Evolutionary conservation across 2,797 vertebrate species (phyloP).

Genomic region (Hydrocynus forskahlii): DNA sequence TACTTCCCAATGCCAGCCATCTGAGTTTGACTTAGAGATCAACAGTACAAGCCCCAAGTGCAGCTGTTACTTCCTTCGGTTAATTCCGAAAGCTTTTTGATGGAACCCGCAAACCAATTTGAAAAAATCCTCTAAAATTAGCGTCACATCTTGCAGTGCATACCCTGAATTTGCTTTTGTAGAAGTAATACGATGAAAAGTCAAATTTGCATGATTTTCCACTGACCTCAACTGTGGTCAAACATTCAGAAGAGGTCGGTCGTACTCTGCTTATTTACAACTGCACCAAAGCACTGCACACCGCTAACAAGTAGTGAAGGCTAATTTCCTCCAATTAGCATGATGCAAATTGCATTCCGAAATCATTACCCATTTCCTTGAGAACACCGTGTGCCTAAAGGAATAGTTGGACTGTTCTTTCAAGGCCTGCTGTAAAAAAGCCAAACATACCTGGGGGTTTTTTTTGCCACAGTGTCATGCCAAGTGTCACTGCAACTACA

Average conservation of each 20-base stretch:
- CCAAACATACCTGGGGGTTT: no score
- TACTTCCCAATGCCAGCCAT: conserved; percentile 1
- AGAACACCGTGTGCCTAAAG: not conserved
- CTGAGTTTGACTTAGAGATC: not conserved
- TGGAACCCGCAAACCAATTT: not conserved
- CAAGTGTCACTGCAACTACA: not conserved
- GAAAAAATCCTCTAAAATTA: not conserved
- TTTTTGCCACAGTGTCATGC: no score
- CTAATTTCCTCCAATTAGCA: not conserved
- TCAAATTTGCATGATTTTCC: not conserved
- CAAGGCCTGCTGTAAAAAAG: not conserved
- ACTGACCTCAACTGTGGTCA: not conserved
- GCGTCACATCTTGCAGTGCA: not conserved
- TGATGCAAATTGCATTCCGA: not conserved
- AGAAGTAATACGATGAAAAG: not conserved
- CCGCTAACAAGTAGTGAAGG: conserved; percentile 4
- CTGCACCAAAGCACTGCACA: not conserved
- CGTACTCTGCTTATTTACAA: not conserved
- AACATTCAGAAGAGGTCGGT: not conserved
- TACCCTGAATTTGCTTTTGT: not conserved
- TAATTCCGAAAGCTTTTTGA: conserved; percentile 10
- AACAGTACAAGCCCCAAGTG: not conserved
- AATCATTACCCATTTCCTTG: conserved; percentile 1
- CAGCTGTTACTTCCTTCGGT: not conserved
- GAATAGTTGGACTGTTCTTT: not conserved